phyloP scores from a whole-genome alignment of 2,888 invertebrate species.

The Germaria angustata region DNA sequence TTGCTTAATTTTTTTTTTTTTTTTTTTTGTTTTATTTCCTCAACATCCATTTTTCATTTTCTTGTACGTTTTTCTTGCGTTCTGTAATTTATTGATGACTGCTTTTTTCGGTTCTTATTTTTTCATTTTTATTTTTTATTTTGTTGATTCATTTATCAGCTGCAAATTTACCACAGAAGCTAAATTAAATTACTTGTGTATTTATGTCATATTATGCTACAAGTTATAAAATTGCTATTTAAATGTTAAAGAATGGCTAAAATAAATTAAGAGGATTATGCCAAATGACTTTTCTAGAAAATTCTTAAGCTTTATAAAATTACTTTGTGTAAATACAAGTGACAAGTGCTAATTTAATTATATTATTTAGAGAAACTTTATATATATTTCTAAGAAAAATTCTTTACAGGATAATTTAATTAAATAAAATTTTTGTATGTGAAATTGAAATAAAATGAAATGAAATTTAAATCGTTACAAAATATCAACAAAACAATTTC shows the following conservation, averaged over 20 bases:
- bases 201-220: slow-evolving; percentile 37
- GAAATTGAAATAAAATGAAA: too few relatives aligned
- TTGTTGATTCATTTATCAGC: slow-evolving; percentile 53
- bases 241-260: slow-evolving; percentile 38
- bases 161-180: slow-evolving; percentile 53
- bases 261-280: slow-evolving; percentile 29
- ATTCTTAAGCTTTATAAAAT: neutral
- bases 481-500: too few relatives aligned
- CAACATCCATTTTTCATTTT: slow-evolving; percentile 17
- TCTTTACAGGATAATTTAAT: too few relatives aligned
- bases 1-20: neutral
- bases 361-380: too few relatives aligned
- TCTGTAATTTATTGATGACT: slow-evolving; percentile 44
- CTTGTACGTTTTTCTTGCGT: neutral
- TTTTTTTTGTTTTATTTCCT: neutral
- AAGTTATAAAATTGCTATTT: slow-evolving; percentile 40
- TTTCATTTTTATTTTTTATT: neutral
- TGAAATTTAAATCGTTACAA: too few relatives aligned
- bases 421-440: too few relatives aligned
- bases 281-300: neutral
- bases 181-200: slow-evolving; percentile 52
- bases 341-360: neutral
- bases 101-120: neutral
- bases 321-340: too few relatives aligned
- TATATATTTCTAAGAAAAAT: too few relatives aligned